Evolutionary conservation across 2,113 vertebrate genomes (phyloP).

Genomic region (Haplochromis vanheusdeni): DNA sequence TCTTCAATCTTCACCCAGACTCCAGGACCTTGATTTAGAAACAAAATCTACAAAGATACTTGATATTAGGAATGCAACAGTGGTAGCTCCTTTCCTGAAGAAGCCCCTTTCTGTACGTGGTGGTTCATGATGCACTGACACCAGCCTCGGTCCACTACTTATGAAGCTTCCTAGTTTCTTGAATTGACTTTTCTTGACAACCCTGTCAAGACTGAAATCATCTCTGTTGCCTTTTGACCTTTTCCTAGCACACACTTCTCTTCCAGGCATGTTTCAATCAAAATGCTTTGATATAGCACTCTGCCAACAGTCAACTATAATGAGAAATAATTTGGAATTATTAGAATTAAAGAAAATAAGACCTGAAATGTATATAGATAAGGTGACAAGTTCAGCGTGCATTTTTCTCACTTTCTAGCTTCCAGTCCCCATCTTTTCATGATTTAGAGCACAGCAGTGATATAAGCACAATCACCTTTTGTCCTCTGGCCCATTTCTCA

Average conservation of each 20-base stretch:
- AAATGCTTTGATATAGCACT: background rate
- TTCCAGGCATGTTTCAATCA: background rate
- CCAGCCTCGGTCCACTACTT: background rate
- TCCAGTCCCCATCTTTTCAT: background rate
- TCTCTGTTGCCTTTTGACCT: background rate
- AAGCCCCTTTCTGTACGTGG: background rate
- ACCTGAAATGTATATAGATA: background rate
- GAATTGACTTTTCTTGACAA: background rate
- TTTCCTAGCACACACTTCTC: background rate
- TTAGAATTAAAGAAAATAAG: background rate
- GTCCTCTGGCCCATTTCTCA: background rate
- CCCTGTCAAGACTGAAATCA: background rate
- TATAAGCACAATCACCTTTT: conserved; percentile 8
- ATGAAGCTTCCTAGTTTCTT: background rate
- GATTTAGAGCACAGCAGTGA: background rate
- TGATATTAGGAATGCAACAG: background rate
- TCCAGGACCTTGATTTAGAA: background rate
- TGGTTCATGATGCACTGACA: background rate
- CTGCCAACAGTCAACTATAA: background rate
- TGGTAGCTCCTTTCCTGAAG: background rate
- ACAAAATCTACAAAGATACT: background rate
- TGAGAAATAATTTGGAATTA: background rate
- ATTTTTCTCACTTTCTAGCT: background rate
- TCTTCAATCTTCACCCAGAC: background rate
- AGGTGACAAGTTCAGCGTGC: background rate